Base-by-base conservation (phyloP, 1,140 invertebrate genomes). In the Zeugodacus cucurbitae region DNA sequence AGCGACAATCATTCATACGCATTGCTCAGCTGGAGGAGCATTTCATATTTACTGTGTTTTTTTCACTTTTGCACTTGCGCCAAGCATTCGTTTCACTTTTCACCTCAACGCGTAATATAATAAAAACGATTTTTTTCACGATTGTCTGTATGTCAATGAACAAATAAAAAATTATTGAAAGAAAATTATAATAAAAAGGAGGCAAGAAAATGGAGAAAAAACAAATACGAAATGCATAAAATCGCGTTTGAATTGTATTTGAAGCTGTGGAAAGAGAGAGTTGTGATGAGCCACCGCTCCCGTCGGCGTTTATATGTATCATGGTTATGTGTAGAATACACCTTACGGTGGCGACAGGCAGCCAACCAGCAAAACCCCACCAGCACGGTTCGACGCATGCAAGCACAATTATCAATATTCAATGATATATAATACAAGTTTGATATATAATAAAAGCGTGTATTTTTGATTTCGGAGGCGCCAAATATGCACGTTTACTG, bases 1-100 rank as follows among this genome's bases (percentile, higher is more conserved):
- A 26, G 48, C 41, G 74, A 78, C 74, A 22, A 37, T 26, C 37
- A 78, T 78, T 78, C 37, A 78, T 78, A 26, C 22, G 74, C 37
- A 78, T 8, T 20, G 41, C 44, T 3, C 74, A 82, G 74, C 74
- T 48, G 74, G 48, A 82, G 74, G 22, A 82, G 8, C 74, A 48
- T 74, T 1, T 2, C 20, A 11, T 20, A 54, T 20, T 0, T 54
- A 17, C 17, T 54, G n/a, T n/a, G n/a, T 17, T 54, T 17, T 54
- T 8, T 54, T 17, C 48, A 17, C 14, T 20, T 54, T 82, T 82
- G 44, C 74, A 82, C 74, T 82, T 82, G 74, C 74, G 74, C 41
- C 48, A 82, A 48, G 22, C 74, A 48, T 82, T 82, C 74, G 22
- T 48, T 82, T 82, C 74, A 82, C 74, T 82, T 82, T 82, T 82